Percentiles rank a stretch among this genome's conserved stretches.
These are phyloP conservation scores for Dryas iulia DNA, from an alignment of 1,140 invertebrate genomes.

Conservation along the genomic window DNA sequence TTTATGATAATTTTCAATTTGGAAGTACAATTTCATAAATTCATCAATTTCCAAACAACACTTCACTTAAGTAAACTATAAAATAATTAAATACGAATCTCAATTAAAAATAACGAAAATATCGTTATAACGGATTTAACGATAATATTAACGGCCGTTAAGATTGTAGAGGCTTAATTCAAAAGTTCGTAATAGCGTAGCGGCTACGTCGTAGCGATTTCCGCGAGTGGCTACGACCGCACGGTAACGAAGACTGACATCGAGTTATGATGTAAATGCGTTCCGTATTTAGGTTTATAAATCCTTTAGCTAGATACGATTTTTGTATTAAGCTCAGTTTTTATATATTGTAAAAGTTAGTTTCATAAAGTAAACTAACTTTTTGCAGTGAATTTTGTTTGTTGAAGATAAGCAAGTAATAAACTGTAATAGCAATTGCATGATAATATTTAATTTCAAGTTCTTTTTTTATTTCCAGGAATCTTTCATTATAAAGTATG, in stretches of 20 bases:
- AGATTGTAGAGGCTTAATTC: background rate
- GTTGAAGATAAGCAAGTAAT: too few species aligned
- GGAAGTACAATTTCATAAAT: background rate
- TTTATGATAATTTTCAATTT: background rate
- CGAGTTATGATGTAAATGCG: slow-evolving; percentile 1
- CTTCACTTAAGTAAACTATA: background rate
- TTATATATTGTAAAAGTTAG: too few species aligned
- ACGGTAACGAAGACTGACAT: slow-evolving; percentile 42
- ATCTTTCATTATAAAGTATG: too few species aligned
- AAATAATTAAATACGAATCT: background rate
- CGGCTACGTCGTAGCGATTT: slow-evolving; percentile 13
- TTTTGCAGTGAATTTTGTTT: too few species aligned
- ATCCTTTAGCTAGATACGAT: background rate
- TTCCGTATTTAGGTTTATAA: background rate
- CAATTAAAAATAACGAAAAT: background rate
- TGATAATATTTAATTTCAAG: too few species aligned
- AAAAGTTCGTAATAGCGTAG: background rate
- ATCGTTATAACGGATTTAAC: background rate
- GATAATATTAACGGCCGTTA: background rate
- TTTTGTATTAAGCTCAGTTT: too few species aligned
- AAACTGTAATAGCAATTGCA: too few species aligned
- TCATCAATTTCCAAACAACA: background rate
- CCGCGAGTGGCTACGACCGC: slow-evolving; percentile 40
- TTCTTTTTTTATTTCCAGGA: too few species aligned
- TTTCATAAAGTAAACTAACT: too few species aligned